Evolutionary conservation across 2,113 vertebrate species (phyloP).

Genomic region (Platichthys stellatus): DNA sequence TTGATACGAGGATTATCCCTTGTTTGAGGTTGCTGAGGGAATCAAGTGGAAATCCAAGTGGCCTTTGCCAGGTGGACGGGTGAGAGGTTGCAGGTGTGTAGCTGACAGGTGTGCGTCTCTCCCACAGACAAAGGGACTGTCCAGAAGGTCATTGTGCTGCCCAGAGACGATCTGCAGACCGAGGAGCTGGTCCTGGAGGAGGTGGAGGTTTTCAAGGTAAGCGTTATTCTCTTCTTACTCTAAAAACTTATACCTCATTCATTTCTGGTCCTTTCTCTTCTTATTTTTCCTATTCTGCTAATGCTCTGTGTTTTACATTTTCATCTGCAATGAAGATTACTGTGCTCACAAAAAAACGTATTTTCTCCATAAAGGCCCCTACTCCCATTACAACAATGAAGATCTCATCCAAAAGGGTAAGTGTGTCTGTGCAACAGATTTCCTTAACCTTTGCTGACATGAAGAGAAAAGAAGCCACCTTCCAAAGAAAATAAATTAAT

Average conservation of each 20-base stretch:
- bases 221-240: background rate
- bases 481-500: conserved; percentile 13
- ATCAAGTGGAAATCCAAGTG: conserved; percentile 38
- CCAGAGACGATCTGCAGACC: conserved; percentile 93
- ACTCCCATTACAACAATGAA: conserved; percentile 94
- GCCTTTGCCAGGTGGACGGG: conserved; percentile 34
- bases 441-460: conserved; percentile 13
- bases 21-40: conserved; percentile 41
- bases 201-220: conserved; percentile 96
- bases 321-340: background rate
- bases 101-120: conserved; percentile 56
- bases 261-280: background rate
- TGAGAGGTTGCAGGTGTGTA: conserved; percentile 40
- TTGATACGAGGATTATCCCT: conserved; percentile 58
- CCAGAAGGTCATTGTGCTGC: conserved; percentile 97
- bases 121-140: conserved; percentile 92
- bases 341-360: conserved; percentile 16
- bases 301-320: background rate
- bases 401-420: conserved; percentile 98
- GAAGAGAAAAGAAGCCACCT: conserved; percentile 11
- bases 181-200: conserved; percentile 98
- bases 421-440: conserved; percentile 42
- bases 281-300: conserved; percentile 2
- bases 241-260: background rate
- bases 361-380: conserved; percentile 84